Percentiles rank a stretch among this genome's conserved stretches.
Conservation (phyloP, 2,113 vertebrate species). For the Crocuta crocuta region DNA sequence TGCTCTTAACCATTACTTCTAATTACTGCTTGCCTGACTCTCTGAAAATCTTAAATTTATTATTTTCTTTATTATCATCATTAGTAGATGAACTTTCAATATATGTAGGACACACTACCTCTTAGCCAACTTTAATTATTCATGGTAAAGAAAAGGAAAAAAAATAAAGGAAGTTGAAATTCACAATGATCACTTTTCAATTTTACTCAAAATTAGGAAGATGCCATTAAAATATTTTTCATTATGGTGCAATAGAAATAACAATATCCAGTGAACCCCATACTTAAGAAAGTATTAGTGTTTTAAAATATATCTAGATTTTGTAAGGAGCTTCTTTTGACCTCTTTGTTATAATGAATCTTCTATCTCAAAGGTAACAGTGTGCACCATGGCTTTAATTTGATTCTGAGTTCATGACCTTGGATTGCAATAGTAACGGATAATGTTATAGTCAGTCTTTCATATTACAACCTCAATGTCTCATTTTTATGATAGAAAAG, state of each 20-base stretch:
- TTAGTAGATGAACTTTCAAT: neutral
- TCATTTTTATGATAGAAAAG: constrained; percentile 45
- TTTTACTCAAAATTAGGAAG: neutral
- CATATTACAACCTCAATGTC: neutral
- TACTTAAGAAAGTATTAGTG: neutral
- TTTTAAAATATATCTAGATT: neutral
- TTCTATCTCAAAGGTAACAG: constrained; percentile 1
- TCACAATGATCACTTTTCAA: neutral
- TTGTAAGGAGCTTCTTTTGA: neutral
- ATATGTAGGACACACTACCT: neutral
- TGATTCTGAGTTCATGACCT: constrained; percentile 21
- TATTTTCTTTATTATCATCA: neutral
- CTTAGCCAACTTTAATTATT: neutral
- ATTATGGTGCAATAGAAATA: neutral
- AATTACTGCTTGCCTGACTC: neutral
- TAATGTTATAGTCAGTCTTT: neutral
- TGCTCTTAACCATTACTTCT: neutral
- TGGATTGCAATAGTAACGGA: neutral
- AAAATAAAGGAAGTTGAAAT: neutral
- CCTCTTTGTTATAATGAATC: neutral
- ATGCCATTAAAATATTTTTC: neutral
- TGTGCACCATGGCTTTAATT: neutral
- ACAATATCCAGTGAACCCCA: neutral
- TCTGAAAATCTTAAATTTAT: neutral
- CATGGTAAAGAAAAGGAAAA: neutral